phyloP scores from a whole-genome alignment of 2,888 invertebrate species.

The Lycocerus yunnanus region DNA sequence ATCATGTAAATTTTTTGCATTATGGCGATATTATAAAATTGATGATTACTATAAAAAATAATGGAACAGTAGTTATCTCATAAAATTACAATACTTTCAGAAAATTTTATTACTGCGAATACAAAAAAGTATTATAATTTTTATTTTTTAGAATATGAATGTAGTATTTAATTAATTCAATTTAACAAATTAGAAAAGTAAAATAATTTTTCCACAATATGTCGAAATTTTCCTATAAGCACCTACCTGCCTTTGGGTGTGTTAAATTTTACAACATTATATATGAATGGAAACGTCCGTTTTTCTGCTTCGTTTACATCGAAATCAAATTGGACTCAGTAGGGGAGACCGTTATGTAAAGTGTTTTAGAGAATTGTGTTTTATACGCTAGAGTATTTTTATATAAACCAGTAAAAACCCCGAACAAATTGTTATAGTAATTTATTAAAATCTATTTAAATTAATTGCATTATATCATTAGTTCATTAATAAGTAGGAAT shows the following conservation, averaged over 20 bases:
- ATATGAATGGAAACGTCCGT: conserved; percentile 31
- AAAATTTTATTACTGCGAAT: not conserved
- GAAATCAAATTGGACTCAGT: conserved; percentile 31
- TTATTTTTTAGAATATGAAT: not conserved
- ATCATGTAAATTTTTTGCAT: conserved; percentile 41
- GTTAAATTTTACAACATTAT: conserved; percentile 29
- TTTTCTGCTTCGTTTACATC: conserved; percentile 31
- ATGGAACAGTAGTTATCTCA: not conserved
- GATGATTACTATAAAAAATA: not conserved
- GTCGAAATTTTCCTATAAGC: conserved; percentile 23
- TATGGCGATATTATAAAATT: conserved; percentile 34
- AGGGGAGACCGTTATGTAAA: conserved; percentile 32
- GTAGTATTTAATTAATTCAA: not conserved
- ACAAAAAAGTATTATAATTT: not conserved
- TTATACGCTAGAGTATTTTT: conserved; percentile 31
- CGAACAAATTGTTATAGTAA: conserved; percentile 31
- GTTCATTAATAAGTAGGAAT: not conserved
- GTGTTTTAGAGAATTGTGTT: conserved; percentile 30
- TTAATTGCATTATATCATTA: not conserved
- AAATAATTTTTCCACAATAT: conserved; percentile 22
- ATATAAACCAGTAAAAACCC: conserved; percentile 31
- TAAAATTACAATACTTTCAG: not conserved
- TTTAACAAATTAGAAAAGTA: conserved; percentile 13
- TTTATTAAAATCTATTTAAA: not conserved
- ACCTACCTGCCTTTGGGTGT: conserved; percentile 22